Percentiles rank a stretch among this genome's conserved stretches.
These are phyloP conservation scores for Sebastolobus altivelis DNA, from an alignment of 2,797 vertebrate genomes.

Conservation along the genomic window DNA sequence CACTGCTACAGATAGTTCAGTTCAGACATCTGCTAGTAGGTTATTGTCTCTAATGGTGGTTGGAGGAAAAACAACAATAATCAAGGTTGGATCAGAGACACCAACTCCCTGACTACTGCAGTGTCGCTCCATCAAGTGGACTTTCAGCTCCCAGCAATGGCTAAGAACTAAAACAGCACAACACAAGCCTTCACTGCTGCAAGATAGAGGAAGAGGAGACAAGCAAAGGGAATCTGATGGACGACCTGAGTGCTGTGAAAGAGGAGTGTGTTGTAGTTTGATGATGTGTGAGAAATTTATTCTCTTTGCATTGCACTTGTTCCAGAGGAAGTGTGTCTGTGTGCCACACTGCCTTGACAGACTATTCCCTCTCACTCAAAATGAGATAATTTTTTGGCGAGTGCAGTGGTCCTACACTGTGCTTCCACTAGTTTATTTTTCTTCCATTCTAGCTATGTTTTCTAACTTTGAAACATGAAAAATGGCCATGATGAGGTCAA, in stretches of 20 bases:
- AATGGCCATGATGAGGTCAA: conserved; percentile 83
- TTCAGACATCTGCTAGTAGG: conserved; percentile 39
- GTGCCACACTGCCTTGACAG: conserved; percentile 76
- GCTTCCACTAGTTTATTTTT: conserved; percentile 61
- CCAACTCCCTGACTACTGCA: conserved; percentile 41
- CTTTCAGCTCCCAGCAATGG: conserved; percentile 52
- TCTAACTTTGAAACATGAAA: conserved; percentile 78
- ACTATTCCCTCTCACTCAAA: conserved; percentile 72
- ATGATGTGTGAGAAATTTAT: conserved; percentile 72
- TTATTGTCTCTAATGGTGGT: conserved; percentile 29
- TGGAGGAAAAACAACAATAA: conserved; percentile 38
- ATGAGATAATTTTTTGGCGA: conserved; percentile 69
- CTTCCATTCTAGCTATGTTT: conserved; percentile 77
- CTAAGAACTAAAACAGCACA: conserved; percentile 54
- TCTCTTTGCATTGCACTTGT: conserved; percentile 84
- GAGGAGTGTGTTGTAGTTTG: conserved; percentile 76
- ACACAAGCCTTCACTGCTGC: conserved; percentile 60
- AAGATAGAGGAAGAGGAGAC: conserved; percentile 66
- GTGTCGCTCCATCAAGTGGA: conserved; percentile 55
- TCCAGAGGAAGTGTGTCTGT: conserved; percentile 74
- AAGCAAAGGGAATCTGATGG: conserved; percentile 75
- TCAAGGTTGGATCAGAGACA: conserved; percentile 38
- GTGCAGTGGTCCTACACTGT: conserved; percentile 67
- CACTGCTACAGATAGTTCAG: conserved; percentile 37
- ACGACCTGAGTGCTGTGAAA: conserved; percentile 75